These are phyloP conservation scores for Cephus cinctus DNA, from an alignment of 1,140 invertebrate species.

Conservation along the genomic window DNA sequence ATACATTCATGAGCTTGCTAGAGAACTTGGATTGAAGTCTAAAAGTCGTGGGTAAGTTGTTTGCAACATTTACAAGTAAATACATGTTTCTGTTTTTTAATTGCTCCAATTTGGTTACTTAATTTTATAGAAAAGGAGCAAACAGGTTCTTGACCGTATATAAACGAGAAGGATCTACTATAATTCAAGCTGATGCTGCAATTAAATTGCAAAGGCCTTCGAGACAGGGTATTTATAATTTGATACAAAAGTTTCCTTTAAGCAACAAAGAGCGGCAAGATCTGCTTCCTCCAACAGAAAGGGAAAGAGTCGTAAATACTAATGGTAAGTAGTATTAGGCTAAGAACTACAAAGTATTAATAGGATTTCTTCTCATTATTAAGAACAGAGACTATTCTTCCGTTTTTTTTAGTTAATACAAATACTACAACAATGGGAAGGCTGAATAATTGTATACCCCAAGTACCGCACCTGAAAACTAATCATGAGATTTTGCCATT, in stretches of 20 bases:
- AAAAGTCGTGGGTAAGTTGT: conserved; percentile 67
- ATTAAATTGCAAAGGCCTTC: conserved; percentile 67
- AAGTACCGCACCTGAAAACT: conserved; percentile 60
- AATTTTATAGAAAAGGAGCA: conserved; percentile 62
- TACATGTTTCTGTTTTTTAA: background rate
- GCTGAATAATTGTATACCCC: conserved; percentile 63
- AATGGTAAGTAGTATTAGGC: conserved; percentile 41
- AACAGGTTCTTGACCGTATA: conserved; percentile 73
- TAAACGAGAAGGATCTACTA: conserved; percentile 70
- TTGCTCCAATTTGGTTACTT: conserved; percentile 10
- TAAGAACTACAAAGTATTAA: no score
- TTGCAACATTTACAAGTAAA: background rate
- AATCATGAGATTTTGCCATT: conserved; percentile 56
- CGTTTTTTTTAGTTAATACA: conserved; percentile 47
- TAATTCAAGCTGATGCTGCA: conserved; percentile 69
- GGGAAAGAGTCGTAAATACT: conserved; percentile 41
- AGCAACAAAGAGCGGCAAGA: conserved; percentile 72
- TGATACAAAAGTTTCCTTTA: conserved; percentile 69
- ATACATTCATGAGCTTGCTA: conserved; percentile 71
- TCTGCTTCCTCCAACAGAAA: conserved; percentile 60
- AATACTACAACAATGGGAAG: conserved; percentile 60
- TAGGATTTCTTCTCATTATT: no score
- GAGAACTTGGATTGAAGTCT: conserved; percentile 68
- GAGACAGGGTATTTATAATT: conserved; percentile 59
- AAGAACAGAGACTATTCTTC: background rate